phyloP scores from a whole-genome alignment of 37 sponge, comb jelly and placozoan genomes.

The Sycon ciliatum region DNA sequence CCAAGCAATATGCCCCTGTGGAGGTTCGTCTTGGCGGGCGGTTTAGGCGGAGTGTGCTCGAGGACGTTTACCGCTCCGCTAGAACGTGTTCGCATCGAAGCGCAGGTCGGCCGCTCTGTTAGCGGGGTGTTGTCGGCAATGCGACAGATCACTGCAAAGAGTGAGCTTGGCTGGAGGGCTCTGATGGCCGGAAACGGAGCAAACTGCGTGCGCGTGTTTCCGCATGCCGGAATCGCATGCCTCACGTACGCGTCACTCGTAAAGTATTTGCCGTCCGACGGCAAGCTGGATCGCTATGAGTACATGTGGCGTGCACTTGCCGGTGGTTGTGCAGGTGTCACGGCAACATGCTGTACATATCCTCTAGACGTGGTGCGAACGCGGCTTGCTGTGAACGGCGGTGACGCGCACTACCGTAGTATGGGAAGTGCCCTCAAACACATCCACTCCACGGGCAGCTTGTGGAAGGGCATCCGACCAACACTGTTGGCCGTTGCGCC shows the following conservation, averaged over 20 bases:
- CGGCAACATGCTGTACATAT: slow-evolving; percentile 49
- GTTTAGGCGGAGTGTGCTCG: slow-evolving; percentile 51
- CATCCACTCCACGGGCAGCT: slow-evolving; percentile 19
- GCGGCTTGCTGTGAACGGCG: slow-evolving; percentile 38
- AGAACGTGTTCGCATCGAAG: slow-evolving; percentile 51
- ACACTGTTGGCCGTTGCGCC: slow-evolving; percentile 59
- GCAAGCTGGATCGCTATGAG: neutral
- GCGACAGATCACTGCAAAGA: slow-evolving; percentile 19
- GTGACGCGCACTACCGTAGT: neutral
- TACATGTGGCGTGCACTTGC: slow-evolving; percentile 34
- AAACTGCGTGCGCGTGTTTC: slow-evolving; percentile 59
- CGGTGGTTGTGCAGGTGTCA: slow-evolving; percentile 46
- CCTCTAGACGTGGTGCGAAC: slow-evolving; percentile 64
- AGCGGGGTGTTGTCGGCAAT: slow-evolving; percentile 47
- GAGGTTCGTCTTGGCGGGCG: slow-evolving; percentile 55
- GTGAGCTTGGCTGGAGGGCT: neutral
- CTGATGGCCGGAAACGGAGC: slow-evolving; percentile 63
- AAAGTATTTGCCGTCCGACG: neutral
- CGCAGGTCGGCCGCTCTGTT: slow-evolving; percentile 20
- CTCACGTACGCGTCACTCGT: slow-evolving; percentile 33
- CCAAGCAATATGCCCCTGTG: slow-evolving; percentile 38
- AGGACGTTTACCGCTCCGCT: slow-evolving; percentile 60
- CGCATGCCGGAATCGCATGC: slow-evolving; percentile 51
- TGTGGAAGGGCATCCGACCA: slow-evolving; percentile 53
- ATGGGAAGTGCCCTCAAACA: neutral